A percentile compares a stretch with the other conserved stretches of the same genome.
These are phyloP conservation scores for Apis florea DNA, from an alignment of 1,140 invertebrate genomes.

Conservation along the genomic window DNA sequence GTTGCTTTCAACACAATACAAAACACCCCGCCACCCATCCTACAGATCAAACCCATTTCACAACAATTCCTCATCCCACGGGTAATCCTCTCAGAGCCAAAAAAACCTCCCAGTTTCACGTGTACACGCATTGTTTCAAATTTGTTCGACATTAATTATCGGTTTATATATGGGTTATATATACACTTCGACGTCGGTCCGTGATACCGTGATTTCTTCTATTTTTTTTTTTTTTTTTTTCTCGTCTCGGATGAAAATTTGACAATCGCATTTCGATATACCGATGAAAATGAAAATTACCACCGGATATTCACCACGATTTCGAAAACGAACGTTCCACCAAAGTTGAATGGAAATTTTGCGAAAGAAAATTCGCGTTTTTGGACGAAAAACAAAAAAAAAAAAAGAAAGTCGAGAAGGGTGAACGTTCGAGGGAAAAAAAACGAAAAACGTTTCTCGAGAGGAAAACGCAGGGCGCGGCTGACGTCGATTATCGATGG, in stretches of 20 bases:
- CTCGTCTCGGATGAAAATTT: too few species aligned
- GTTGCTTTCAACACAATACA: conserved; percentile 80
- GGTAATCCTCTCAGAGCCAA: conserved; percentile 62
- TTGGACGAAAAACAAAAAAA: too few species aligned
- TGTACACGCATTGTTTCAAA: conserved; percentile 78
- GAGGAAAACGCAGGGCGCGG: conserved; percentile 1
- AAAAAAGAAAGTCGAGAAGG: too few species aligned
- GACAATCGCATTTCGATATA: too few species aligned
- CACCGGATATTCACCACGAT: too few species aligned
- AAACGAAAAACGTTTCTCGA: neutral
- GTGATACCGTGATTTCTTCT: neutral
- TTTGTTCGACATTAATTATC: conserved; percentile 73
- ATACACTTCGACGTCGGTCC: conserved; percentile 15
- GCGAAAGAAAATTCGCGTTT: too few species aligned
- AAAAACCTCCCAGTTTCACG: conserved; percentile 72
- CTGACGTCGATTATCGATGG: conserved; percentile 1
- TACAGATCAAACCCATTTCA: conserved; percentile 59
- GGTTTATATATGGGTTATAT: conserved; percentile 43
- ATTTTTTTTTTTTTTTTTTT: too few species aligned
- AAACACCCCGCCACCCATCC: conserved; percentile 72
- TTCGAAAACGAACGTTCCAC: too few species aligned
- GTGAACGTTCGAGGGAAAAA: neutral
- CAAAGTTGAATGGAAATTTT: too few species aligned
- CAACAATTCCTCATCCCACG: conserved; percentile 50
- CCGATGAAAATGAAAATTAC: too few species aligned